These are phyloP conservation scores for Oxygymnocypris stewartii DNA, from an alignment of 2,113 vertebrate genomes.

Conservation along the genomic window DNA sequence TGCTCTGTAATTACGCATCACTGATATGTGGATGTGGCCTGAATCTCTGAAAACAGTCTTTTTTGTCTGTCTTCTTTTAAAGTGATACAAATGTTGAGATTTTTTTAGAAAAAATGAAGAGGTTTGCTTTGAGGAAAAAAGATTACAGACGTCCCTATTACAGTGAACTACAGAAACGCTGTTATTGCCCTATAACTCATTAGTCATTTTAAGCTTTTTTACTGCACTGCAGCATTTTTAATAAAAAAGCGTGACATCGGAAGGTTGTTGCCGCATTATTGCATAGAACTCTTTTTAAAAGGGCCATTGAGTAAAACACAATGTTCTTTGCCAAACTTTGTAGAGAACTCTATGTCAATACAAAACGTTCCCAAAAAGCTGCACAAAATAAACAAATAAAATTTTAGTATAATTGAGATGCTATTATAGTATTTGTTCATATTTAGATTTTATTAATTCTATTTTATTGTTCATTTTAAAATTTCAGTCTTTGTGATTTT, in stretches of 20 bases:
- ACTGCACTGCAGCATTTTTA: constrained; percentile 23
- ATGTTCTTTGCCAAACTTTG: neutral
- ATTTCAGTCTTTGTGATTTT: neutral
- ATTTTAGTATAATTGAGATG: neutral
- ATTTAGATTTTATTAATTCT: neutral
- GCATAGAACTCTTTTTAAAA: constrained; percentile 4
- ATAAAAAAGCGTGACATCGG: neutral
- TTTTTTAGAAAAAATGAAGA: neutral
- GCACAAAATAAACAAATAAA: too few species aligned
- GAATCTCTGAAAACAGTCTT: neutral
- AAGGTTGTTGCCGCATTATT: constrained; percentile 21
- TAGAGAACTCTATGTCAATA: neutral
- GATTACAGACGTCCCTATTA: neutral
- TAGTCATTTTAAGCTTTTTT: constrained; percentile 14
- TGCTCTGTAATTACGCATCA: constrained; percentile 29
- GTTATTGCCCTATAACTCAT: constrained; percentile 15
- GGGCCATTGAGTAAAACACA: neutral
- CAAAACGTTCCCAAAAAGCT: neutral
- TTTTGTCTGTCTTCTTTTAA: neutral
- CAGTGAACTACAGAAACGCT: neutral
- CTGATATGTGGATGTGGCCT: constrained; percentile 23
- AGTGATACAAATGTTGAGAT: neutral
- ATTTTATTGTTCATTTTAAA: neutral
- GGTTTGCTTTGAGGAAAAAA: neutral
- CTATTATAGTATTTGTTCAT: neutral